Evolutionary conservation across 2,888 invertebrate species (phyloP).

Genomic region (Idaea dimidiata): DNA sequence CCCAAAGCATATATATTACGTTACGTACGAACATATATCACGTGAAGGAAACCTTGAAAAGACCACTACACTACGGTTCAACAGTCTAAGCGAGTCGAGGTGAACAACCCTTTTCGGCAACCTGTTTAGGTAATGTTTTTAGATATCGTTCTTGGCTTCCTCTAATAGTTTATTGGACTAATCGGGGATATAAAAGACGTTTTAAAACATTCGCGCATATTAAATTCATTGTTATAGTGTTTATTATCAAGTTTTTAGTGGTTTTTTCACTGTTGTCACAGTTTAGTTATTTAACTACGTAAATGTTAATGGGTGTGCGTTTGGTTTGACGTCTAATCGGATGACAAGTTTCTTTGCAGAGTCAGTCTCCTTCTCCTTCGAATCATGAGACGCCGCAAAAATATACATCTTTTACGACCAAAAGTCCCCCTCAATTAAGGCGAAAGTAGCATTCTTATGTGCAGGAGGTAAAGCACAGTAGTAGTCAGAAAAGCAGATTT

Average conservation of each 20-base stretch:
- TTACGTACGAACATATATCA: constrained; percentile 6
- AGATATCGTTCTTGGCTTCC: constrained; percentile 28
- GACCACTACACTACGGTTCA: constrained; percentile 43
- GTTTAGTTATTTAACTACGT: no score
- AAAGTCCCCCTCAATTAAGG: no score
- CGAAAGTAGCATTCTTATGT: no score
- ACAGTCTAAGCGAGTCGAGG: constrained; percentile 44
- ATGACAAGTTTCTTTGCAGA: no score
- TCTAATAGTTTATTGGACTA: constrained; percentile 6
- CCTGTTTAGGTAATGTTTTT: constrained; percentile 45
- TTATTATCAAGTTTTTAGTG: background rate
- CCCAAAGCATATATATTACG: background rate
- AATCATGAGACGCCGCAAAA: no score
- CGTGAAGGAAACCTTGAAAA: constrained; percentile 41
- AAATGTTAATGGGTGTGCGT: no score
- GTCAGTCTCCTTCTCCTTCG: no score
- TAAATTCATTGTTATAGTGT: background rate
- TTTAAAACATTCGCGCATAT: background rate
- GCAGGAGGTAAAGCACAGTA: no score
- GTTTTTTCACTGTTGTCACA: background rate
- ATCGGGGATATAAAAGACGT: background rate
- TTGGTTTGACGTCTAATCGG: no score
- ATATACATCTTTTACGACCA: no score
- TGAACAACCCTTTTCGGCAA: constrained; percentile 54
- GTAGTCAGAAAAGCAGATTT: no score